phyloP scores from a whole-genome alignment of 1,140 invertebrate genomes.

The Trichonephila clavata region DNA sequence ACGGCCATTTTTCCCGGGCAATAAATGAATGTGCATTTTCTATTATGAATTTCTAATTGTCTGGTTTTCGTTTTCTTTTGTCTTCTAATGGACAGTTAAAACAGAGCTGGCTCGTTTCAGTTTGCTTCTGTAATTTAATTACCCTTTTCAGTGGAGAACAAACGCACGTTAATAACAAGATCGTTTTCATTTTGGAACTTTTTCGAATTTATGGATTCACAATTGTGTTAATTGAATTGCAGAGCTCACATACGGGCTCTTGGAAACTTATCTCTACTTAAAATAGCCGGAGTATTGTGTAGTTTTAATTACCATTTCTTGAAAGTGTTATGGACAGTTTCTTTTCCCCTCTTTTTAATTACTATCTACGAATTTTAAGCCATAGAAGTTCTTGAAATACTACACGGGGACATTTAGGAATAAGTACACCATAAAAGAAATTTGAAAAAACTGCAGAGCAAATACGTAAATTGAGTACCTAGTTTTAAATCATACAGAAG shows the following conservation, averaged over 20 bases:
- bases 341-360: too few species aligned
- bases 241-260: not conserved
- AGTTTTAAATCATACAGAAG: too few species aligned
- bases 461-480: too few species aligned
- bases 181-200: constrained; percentile 3
- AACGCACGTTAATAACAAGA: not conserved
- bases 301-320: constrained; percentile 11
- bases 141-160: not conserved
- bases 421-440: too few species aligned
- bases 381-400: too few species aligned
- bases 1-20: constrained; percentile 1
- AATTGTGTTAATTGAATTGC: constrained; percentile 37
- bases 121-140: constrained; percentile 26
- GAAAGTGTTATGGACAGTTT: not conserved
- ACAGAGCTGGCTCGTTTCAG: constrained; percentile 23
- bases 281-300: not conserved
- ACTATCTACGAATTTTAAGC: too few species aligned
- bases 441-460: too few species aligned
- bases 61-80: constrained; percentile 37
- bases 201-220: constrained; percentile 14
- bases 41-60: constrained; percentile 50
- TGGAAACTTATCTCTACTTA: not conserved
- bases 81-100: constrained; percentile 37
- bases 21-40: constrained; percentile 25
- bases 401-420: too few species aligned